Evolutionary conservation across 2,888 invertebrate genomes (phyloP).

Genomic region (Cancer borealis): DNA sequence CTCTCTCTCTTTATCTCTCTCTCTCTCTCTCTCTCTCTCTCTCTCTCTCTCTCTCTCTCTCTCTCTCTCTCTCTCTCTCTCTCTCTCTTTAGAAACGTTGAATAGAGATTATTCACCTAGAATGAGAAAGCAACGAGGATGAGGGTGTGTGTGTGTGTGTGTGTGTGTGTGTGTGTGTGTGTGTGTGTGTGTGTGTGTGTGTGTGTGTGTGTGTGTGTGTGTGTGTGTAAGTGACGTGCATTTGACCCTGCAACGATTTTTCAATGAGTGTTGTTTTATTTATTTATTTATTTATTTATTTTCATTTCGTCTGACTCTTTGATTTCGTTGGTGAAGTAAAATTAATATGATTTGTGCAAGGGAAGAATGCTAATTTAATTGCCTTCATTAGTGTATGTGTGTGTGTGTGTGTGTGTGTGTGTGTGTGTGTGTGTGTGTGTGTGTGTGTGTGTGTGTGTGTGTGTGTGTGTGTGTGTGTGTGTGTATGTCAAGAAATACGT

Average conservation of each 20-base stretch:
- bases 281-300: no score
- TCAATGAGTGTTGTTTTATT: background rate
- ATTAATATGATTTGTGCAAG: background rate
- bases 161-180: no score
- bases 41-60: slow-evolving; percentile 14
- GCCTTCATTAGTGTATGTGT: background rate
- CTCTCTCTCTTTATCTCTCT: no score
- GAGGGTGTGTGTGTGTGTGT: background rate
- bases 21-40: background rate
- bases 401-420: background rate
- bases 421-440: slow-evolving; percentile 8
- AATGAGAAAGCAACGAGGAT: background rate
- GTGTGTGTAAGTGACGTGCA: background rate
- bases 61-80: background rate
- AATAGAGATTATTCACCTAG: background rate
- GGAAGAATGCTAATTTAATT: slow-evolving; percentile 10
- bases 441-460: slow-evolving; percentile 37
- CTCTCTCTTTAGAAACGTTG: background rate
- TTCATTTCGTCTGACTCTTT: no score
- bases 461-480: background rate
- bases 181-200: background rate
- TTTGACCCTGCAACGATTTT: background rate
- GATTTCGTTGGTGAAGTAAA: background rate
- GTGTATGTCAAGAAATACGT: background rate
- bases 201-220: background rate